Conservation (phyloP, 2,888 invertebrate species). For the Dasypolia templi region DNA sequence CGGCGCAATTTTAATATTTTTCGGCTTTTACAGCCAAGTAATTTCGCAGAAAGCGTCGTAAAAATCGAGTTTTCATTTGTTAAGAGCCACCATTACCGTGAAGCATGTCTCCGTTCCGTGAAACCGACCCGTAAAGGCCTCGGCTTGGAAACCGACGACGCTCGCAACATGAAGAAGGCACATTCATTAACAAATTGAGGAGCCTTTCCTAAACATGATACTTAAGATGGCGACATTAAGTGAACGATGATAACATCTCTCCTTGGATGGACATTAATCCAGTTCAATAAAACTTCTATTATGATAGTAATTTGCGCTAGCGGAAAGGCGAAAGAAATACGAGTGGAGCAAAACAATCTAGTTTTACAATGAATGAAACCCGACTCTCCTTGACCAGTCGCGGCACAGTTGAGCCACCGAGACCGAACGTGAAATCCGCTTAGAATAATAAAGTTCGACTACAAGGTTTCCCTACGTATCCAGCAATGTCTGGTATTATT, state of each 20-base stretch:
- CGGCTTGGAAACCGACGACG: constrained; percentile 42
- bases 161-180: constrained; percentile 54
- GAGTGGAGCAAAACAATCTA: constrained; percentile 82
- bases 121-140: constrained; percentile 73
- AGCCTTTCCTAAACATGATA: constrained; percentile 59
- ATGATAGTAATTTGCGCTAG: constrained; percentile 58
- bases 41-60: constrained; percentile 84
- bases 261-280: constrained; percentile 48
- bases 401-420: constrained; percentile 67
- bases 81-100: constrained; percentile 82
- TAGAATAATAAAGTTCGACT: constrained; percentile 82
- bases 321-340: constrained; percentile 77
- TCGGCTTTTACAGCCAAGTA: constrained; percentile 72
- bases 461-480: constrained; percentile 76
- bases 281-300: constrained; percentile 47
- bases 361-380: constrained; percentile 86
- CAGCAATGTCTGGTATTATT: constrained; percentile 36
- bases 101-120: constrained; percentile 77
- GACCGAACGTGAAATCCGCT: constrained; percentile 80
- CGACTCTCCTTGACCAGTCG: constrained; percentile 77
- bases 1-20: constrained; percentile 73
- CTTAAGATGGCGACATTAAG: constrained; percentile 43
- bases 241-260: constrained; percentile 38
- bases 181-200: constrained; percentile 68
- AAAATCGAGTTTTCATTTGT: constrained; percentile 86